Base-by-base conservation (phyloP, 2,888 invertebrate genomes). In the Meteorus colon region DNA sequence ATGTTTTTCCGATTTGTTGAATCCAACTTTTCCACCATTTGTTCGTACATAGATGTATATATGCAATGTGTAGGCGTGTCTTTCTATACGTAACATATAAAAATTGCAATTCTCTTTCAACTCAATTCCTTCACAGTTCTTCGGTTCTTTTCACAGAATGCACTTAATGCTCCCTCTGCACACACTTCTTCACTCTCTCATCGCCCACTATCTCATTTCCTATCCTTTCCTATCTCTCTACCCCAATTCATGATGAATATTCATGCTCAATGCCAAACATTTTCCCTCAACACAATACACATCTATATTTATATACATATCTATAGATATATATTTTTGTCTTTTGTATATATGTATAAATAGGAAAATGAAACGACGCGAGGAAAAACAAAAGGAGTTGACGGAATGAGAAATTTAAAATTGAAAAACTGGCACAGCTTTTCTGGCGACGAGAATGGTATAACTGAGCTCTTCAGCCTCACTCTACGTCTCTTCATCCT, bases 1-100 rank as follows among this genome's bases (percentile, higher is more conserved):
- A 76, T 73, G 76, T 76, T 76, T 73, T 73, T 68, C 68, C 76
- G 37, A 76, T 76, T 66, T 62, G 55, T 55, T 60, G 31, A 48
- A 75, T 60, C 24, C 31, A 60, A 37, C 51, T 12, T 68, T 8
- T 66, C 71, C 34, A 55, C 55, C 19, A 55, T 55, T 55, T 55
- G 55, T 55, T 6, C 19, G 8, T 55, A 55, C 10, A n/a, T n/a
- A n/a, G 8, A n/a, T 10, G 10, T 55, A 55, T 19, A 19, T 55
- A 55, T 55, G 1, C 16, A 48, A 48, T 16, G n/a, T 55, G n/a
- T 55, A 55, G 19, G 19, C n/a, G 8, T 10, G n/a, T 55, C 8
- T 19, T 1, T 24, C n/a, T 55, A 55, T 55, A 55, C n/a, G 8
- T 55, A 55, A 19, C 19, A 10, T 55, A 55, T 55, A 55, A 55